Conservation (phyloP, 2,113 vertebrate species). For the Varanus komodoensis region DNA sequence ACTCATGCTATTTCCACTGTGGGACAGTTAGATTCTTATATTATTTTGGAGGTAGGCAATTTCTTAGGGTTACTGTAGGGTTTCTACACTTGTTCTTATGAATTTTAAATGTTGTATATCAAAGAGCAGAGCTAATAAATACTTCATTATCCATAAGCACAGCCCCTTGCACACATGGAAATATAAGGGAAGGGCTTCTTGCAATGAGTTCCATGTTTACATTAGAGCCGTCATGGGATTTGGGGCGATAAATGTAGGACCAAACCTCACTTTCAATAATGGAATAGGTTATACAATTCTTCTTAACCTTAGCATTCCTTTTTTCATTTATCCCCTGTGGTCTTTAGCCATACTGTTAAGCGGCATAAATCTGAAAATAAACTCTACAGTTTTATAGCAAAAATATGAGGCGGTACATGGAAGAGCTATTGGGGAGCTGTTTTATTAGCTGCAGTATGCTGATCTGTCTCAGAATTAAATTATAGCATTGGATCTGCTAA, state of each 20-base stretch:
- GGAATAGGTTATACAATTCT: slow-evolving; percentile 21
- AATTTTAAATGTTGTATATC: background rate
- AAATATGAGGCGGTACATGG: background rate
- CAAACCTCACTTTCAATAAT: background rate
- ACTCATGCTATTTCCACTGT: background rate
- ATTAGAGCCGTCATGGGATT: background rate
- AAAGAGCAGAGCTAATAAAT: background rate
- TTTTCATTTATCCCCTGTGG: slow-evolving; percentile 14
- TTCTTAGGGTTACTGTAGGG: background rate
- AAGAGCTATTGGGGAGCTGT: background rate
- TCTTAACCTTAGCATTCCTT: background rate
- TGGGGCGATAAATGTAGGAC: background rate
- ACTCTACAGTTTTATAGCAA: background rate
- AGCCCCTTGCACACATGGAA: background rate
- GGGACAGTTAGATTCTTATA: background rate
- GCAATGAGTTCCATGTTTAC: background rate
- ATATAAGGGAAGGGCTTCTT: background rate
- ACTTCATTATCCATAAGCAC: background rate
- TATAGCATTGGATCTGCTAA: slow-evolving; percentile 52
- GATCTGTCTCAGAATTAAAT: slow-evolving; percentile 58
- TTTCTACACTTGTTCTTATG: background rate
- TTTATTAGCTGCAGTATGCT: slow-evolving; percentile 58
- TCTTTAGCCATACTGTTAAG: slow-evolving; percentile 18
- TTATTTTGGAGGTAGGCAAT: background rate
- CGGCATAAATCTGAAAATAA: slow-evolving; percentile 7